Percentiles rank a stretch among this genome's conserved stretches.
Evolutionary conservation across 2,797 vertebrate genomes (phyloP).

Genomic region (Sebastes itinus): DNA sequence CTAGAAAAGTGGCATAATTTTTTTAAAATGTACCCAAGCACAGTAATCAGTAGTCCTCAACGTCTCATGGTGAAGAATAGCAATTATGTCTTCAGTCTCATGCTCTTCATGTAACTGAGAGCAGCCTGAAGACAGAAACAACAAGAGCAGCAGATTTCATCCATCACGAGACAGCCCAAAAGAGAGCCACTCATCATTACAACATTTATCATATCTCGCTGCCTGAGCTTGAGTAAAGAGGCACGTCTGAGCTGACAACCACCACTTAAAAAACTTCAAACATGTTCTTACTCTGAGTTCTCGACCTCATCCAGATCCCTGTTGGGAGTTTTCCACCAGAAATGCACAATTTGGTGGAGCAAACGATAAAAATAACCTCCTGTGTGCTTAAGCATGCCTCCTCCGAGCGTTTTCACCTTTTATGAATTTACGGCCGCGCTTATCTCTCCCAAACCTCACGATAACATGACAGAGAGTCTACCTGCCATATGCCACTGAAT

Average conservation of each 20-base stretch:
- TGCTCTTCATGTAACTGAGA: neutral
- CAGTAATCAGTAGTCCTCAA: neutral
- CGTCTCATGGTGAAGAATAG: neutral
- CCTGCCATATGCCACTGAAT: conserved; percentile 70
- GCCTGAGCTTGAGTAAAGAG: conserved; percentile 57
- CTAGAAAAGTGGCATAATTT: neutral
- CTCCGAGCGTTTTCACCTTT: conserved; percentile 36
- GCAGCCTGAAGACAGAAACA: conserved; percentile 19
- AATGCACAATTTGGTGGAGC: conserved; percentile 17
- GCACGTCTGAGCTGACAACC: conserved; percentile 63
- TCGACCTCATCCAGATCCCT: conserved; percentile 41
- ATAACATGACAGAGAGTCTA: conserved; percentile 47
- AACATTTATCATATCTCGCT: conserved; percentile 55
- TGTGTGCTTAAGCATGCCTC: conserved; percentile 19
- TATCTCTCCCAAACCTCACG: conserved; percentile 51
- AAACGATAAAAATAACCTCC: conserved; percentile 43
- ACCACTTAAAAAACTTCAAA: conserved; percentile 69
- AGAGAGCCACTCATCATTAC: conserved; percentile 59
- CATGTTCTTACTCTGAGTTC: conserved; percentile 33
- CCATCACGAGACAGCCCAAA: conserved; percentile 26
- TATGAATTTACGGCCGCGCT: conserved; percentile 58
- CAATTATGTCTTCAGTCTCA: conserved; percentile 1
- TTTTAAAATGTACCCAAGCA: neutral
- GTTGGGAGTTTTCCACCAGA: conserved; percentile 36
- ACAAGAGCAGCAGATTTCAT: conserved; percentile 33